Evolutionary conservation across 1,140 invertebrate species (phyloP).

Genomic region (Lepidotrigona ventralis): DNA sequence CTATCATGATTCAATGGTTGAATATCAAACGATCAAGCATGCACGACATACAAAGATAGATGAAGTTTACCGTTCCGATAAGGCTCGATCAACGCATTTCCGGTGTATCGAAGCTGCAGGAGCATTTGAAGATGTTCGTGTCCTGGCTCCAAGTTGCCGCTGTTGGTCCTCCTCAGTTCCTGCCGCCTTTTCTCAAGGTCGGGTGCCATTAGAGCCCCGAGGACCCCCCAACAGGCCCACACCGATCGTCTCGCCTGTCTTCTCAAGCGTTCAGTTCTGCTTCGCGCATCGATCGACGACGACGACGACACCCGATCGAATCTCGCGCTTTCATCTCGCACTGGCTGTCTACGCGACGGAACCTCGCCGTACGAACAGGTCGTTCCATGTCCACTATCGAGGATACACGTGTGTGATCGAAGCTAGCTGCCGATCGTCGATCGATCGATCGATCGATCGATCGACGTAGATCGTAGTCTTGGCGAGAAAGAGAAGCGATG

Average conservation of each 20-base stretch:
- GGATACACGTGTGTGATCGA: slow-evolving; percentile 9
- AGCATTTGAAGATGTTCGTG: slow-evolving; percentile 63
- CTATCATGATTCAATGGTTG: background rate
- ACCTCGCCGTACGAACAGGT: background rate
- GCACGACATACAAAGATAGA: background rate
- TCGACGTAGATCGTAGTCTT: no score
- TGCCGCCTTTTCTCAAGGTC: slow-evolving; percentile 71
- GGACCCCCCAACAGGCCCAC: slow-evolving; percentile 15
- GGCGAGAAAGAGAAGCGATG: no score
- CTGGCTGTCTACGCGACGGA: no score
- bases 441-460: no score
- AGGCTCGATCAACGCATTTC: slow-evolving; percentile 54
- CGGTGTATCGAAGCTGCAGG: slow-evolving; percentile 56
- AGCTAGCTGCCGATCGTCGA: background rate
- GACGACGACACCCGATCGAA: slow-evolving; percentile 1
- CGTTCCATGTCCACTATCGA: background rate
- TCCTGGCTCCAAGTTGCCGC: slow-evolving; percentile 42
- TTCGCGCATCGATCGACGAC: background rate
- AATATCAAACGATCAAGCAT: slow-evolving; percentile 10
- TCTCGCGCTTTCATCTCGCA: slow-evolving; percentile 1
- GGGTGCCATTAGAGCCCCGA: slow-evolving; percentile 71
- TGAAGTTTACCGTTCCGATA: slow-evolving; percentile 59
- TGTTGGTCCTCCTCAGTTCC: slow-evolving; percentile 56
- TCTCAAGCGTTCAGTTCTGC: background rate
- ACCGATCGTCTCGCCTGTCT: background rate